phyloP scores from a whole-genome alignment of 2,888 invertebrate species.

The Nezara viridula region DNA sequence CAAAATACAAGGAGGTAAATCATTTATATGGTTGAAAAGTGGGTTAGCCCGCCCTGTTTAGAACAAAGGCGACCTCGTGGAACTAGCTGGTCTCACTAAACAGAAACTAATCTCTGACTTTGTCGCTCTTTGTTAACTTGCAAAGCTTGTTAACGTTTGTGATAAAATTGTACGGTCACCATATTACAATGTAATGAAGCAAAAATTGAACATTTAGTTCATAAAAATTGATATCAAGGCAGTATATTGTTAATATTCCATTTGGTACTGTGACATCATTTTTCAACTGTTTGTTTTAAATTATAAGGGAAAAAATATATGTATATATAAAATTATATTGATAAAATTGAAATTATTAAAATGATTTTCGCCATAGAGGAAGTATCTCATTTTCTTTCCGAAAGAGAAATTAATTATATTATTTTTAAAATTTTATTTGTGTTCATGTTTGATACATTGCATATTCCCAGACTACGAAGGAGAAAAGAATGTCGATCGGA shows the following conservation, averaged over 20 bases:
- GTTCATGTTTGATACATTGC: no score
- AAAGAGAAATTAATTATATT: no score
- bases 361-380: no score
- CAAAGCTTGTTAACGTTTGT: background rate
- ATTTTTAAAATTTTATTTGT: no score
- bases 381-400: no score
- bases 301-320: no score
- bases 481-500: no score
- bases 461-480: no score
- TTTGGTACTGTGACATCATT: background rate
- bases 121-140: background rate
- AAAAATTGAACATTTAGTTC: background rate
- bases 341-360: no score
- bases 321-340: no score
- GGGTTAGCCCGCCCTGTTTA: no score
- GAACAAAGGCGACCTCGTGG: background rate
- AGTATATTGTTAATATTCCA: background rate
- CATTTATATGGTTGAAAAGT: background rate
- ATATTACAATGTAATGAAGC: background rate
- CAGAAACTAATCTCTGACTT: slow-evolving; percentile 11
- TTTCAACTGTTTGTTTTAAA: background rate
- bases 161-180: background rate
- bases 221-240: background rate
- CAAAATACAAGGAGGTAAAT: background rate
- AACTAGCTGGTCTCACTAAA: background rate